These are phyloP conservation scores for Odontamblyopus rebecca DNA, from an alignment of 2,797 vertebrate genomes.

Conservation along the genomic window DNA sequence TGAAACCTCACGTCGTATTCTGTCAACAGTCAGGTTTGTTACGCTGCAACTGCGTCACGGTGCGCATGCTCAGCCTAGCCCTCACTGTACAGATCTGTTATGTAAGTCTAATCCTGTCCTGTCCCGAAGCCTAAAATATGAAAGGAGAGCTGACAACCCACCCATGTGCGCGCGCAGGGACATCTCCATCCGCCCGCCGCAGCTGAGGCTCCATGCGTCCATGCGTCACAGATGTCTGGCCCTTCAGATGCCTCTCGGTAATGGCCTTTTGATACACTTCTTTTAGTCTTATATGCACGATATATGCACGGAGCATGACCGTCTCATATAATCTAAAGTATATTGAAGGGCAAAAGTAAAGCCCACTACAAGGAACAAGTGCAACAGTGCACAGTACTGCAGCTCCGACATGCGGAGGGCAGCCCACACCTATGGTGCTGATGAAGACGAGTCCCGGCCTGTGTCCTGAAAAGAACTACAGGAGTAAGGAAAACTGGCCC, in stretches of 20 bases:
- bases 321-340: too few species aligned
- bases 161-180: background rate
- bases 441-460: background rate
- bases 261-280: too few species aligned
- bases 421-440: too few species aligned
- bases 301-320: too few species aligned
- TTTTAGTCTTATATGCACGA: too few species aligned
- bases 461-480: background rate
- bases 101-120: conserved; percentile 26
- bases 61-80: conserved; percentile 42
- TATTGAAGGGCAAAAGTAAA: too few species aligned
- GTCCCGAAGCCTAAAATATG: background rate
- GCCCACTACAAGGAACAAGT: background rate
- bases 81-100: conserved; percentile 28
- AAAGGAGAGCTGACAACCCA: too few species aligned
- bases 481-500: background rate
- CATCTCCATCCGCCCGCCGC: background rate
- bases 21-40: conserved; percentile 21
- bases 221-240: background rate
- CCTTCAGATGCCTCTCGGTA: too few species aligned
- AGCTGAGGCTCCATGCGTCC: background rate
- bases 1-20: conserved; percentile 11
- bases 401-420: background rate
- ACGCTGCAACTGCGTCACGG: conserved; percentile 8
- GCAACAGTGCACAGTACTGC: background rate